phyloP scores from a whole-genome alignment of 2,888 invertebrate species.

The Amphipyra tragopoginis region DNA sequence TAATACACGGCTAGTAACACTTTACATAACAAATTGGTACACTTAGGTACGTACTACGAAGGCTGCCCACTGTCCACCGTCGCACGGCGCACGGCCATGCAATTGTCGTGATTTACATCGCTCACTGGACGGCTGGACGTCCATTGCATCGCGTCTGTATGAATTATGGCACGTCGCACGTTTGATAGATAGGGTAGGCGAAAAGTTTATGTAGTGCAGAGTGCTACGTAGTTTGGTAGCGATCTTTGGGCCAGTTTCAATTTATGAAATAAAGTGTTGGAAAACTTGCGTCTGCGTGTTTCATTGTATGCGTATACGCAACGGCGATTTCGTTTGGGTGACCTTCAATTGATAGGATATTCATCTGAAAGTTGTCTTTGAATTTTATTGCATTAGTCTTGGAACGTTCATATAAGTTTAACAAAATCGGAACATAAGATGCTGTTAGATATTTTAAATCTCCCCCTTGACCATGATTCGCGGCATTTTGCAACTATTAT shows the following conservation, averaged over 20 bases:
- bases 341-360: too few relatives aligned
- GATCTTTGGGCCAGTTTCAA: slow-evolving; percentile 16
- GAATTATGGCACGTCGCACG: slow-evolving; percentile 42
- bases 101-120: slow-evolving; percentile 68
- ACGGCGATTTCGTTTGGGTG: too few relatives aligned
- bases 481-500: too few relatives aligned
- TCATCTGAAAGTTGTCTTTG: too few relatives aligned
- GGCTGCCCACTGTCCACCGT: slow-evolving; percentile 62
- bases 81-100: slow-evolving; percentile 63
- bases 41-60: slow-evolving; percentile 55
- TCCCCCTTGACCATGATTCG: too few relatives aligned
- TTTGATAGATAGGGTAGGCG: slow-evolving; percentile 40
- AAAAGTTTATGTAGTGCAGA: slow-evolving; percentile 11
- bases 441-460: too few relatives aligned
- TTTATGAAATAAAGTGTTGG: slow-evolving; percentile 21
- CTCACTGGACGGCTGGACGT: slow-evolving; percentile 51
- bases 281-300: too few relatives aligned
- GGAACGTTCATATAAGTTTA: too few relatives aligned
- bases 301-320: too few relatives aligned
- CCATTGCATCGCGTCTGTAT: slow-evolving; percentile 49
- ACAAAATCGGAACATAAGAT: too few relatives aligned
- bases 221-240: slow-evolving; percentile 14
- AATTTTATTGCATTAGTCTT: too few relatives aligned
- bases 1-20: slow-evolving; percentile 56
- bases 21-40: slow-evolving; percentile 70